Evolutionary conservation across 2,888 invertebrate genomes (phyloP).

Genomic region (Hartigia nigra): DNA sequence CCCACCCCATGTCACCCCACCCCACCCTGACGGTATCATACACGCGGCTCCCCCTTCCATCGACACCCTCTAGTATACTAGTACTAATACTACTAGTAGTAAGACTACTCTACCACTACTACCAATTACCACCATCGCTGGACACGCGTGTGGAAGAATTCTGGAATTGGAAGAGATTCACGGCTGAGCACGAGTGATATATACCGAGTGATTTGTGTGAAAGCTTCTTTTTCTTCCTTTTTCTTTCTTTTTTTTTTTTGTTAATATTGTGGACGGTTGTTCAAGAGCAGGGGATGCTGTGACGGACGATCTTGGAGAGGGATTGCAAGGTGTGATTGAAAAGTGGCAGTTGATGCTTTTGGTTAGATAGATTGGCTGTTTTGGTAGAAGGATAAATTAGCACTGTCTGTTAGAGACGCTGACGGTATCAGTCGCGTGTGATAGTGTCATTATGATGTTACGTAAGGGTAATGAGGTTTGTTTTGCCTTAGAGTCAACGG

Average conservation of each 20-base stretch:
- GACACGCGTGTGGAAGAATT: conserved; percentile 1
- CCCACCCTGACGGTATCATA: conserved; percentile 36
- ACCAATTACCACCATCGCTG: conserved; percentile 22
- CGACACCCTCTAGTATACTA: conserved; percentile 23
- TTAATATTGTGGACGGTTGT: conserved; percentile 2
- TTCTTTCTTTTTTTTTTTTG: conserved; percentile 31
- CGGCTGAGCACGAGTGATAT: background rate
- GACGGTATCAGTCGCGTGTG: background rate
- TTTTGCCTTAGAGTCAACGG: conserved; percentile 37
- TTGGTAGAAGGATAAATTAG: background rate
- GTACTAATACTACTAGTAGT: background rate
- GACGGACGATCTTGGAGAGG: background rate
- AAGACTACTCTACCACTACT: background rate
- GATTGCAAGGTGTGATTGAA: background rate
- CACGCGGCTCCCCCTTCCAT: conserved; percentile 45
- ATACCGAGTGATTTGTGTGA: background rate
- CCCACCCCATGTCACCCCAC: conserved; percentile 46
- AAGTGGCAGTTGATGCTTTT: background rate
- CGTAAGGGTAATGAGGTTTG: conserved; percentile 27
- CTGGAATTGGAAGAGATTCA: background rate
- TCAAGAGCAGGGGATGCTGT: background rate
- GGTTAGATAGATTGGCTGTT: background rate
- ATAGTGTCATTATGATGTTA: background rate
- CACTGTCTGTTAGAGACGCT: background rate
- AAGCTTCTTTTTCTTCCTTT: conserved; percentile 22